Conservation (phyloP, 2,888 invertebrate species). For the Tetranychus piercei region DNA sequence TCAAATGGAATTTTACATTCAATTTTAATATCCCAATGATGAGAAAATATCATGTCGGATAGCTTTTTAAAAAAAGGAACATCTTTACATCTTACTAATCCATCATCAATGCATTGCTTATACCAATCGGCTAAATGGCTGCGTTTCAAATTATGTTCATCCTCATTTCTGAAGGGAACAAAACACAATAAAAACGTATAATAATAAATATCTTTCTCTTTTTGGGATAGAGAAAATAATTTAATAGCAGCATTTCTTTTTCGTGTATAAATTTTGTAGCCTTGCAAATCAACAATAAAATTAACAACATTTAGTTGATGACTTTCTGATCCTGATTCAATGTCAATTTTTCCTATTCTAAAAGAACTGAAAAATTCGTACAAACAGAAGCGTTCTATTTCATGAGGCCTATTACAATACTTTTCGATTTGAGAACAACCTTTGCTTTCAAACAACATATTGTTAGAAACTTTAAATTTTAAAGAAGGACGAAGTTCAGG, state of each 20-base stretch:
- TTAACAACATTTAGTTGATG: not conserved
- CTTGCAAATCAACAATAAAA: too few relatives aligned
- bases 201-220: not conserved
- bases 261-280: not conserved
- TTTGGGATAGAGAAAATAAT: not conserved
- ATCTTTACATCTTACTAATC: not conserved
- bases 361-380: not conserved
- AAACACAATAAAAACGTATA: not conserved
- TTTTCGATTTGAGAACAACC: not conserved
- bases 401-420: not conserved
- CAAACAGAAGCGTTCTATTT: not conserved
- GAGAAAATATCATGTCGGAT: too few relatives aligned
- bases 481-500: not conserved
- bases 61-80: not conserved
- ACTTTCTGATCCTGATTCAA: not conserved
- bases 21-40: too few relatives aligned
- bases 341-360: not conserved
- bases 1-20: too few relatives aligned
- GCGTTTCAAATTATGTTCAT: not conserved
- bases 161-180: not conserved
- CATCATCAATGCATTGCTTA: not conserved
- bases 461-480: not conserved
- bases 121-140: not conserved
- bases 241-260: not conserved
- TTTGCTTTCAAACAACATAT: not conserved